phyloP scores from a whole-genome alignment of 2,797 vertebrate genomes.

The Urosaurus nigricauda region DNA sequence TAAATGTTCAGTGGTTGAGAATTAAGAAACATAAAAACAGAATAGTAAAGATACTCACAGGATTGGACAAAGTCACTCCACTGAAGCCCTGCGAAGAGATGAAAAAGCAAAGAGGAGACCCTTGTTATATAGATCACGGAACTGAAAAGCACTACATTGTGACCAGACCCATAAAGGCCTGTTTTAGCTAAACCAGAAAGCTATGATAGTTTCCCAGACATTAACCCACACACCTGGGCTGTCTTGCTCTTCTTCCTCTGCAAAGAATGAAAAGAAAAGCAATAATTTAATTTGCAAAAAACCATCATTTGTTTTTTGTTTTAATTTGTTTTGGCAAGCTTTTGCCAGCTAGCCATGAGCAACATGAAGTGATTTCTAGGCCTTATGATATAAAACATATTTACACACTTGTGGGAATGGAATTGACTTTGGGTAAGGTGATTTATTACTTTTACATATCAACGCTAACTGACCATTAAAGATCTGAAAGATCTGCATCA shows the following conservation, averaged over 20 bases:
- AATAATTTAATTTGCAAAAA: neutral
- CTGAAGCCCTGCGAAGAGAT: neutral
- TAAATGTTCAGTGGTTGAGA: neutral
- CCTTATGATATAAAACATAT: too few relatives aligned
- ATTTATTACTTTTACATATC: too few relatives aligned
- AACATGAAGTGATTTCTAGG: too few relatives aligned
- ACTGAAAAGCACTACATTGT: neutral
- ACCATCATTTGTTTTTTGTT: neutral
- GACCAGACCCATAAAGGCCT: neutral
- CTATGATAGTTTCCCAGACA: neutral
- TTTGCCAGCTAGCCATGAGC: neutral
- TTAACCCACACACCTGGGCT: slow-evolving; percentile 8
- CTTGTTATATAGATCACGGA: neutral
- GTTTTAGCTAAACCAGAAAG: neutral
- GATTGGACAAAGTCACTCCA: slow-evolving; percentile 1
- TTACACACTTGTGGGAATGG: too few relatives aligned
- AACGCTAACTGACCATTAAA: too few relatives aligned
- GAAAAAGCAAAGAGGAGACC: neutral
- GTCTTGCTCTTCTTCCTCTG: neutral
- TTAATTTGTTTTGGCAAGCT: neutral
- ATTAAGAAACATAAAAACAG: neutral
- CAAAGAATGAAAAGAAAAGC: neutral
- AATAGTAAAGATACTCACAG: slow-evolving; percentile 23
- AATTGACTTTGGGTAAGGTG: too few relatives aligned
- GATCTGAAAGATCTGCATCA: too few relatives aligned